These are phyloP conservation scores for Strix uralensis DNA, from an alignment of 2,113 vertebrate species.

Conservation along the genomic window DNA sequence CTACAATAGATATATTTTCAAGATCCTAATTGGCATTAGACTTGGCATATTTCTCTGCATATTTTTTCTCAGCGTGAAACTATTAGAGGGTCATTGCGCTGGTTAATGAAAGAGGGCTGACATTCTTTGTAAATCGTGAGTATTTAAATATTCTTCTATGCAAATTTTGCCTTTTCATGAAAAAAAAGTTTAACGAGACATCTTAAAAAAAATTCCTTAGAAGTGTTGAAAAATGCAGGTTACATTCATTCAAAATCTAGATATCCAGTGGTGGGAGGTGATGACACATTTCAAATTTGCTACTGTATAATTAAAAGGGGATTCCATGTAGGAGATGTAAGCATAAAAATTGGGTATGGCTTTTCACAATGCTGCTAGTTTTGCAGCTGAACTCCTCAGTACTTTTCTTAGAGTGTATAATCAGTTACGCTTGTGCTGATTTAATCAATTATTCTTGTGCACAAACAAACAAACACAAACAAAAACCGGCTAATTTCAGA, in stretches of 20 bases:
- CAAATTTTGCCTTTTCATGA: background rate
- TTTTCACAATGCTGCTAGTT: background rate
- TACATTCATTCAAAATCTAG: conserved; percentile 32
- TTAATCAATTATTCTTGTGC: conserved; percentile 64
- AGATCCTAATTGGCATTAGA: background rate
- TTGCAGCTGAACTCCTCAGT: conserved; percentile 29
- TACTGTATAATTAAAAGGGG: conserved; percentile 28
- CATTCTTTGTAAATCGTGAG: background rate
- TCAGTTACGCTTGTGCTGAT: conserved; percentile 55
- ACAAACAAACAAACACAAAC: conserved; percentile 55
- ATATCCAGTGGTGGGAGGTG: conserved; percentile 30
- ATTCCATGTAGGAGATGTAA: conserved; percentile 25
- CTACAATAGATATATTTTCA: background rate
- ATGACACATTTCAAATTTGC: conserved; percentile 25
- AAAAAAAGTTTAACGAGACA: background rate
- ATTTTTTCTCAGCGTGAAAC: conserved; percentile 20
- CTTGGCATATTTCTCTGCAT: background rate
- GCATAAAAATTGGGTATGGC: background rate
- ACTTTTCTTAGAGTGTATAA: conserved; percentile 52
- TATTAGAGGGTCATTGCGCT: background rate
- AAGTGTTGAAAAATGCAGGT: conserved; percentile 1
- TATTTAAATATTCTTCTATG: conserved; percentile 10
- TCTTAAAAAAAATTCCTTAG: background rate
- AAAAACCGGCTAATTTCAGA: conserved; percentile 49
- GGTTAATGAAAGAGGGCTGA: conserved; percentile 8